Base-by-base conservation (phyloP, 2,888 invertebrate species). In the Drosophila formosana region DNA sequence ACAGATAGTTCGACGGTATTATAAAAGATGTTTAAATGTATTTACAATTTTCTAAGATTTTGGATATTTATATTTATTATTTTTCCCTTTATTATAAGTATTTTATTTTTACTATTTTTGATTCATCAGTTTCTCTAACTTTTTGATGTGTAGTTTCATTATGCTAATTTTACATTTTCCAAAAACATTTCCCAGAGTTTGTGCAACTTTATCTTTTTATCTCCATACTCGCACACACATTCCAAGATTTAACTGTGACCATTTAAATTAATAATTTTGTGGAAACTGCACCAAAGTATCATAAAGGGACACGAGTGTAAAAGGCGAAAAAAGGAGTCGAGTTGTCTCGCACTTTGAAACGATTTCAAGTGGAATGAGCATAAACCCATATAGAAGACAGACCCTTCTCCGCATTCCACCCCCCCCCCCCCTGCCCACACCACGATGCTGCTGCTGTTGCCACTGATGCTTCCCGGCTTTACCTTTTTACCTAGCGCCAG, bases 261-360 rank as follows among this genome's bases (percentile, higher is more conserved):
- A 73, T 85, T 89, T 75, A 80, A 88, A 90, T 88, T 88, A 85
- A 82, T 89, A 90, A 82, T 88, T 75, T 72, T 63, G 58, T 60
- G 66, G 58, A 68, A 70, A 84, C 65, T 88, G 71, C 80, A 80
- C 89, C 72, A 83, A 89, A 89, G 88, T 83, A 88, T 89, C 89
- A 81, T 89, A 87, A 89, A 89, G 89, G 89, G 89, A 89, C 80
- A 50, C 61, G 72, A 73, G 62, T 49, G n/a, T 61, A 11, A 45
- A 43, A 49, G 43, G 6, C 45, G 6, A 46, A 43, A 47, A 47
- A 47, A 47, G 69, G 55, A 56, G 51, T 55, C 37, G 43, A 55
- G 39, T 13, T 51, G 13, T 49, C 55, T 51, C 32, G 51, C 47
- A 52, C 58, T 52, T 32, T 53, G 43, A 63, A 63, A 60, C 67